Evolutionary conservation across 2,797 vertebrate genomes (phyloP), one percentile per base, ranked within the genome.

Genomic region (Esox lucius): DNA sequence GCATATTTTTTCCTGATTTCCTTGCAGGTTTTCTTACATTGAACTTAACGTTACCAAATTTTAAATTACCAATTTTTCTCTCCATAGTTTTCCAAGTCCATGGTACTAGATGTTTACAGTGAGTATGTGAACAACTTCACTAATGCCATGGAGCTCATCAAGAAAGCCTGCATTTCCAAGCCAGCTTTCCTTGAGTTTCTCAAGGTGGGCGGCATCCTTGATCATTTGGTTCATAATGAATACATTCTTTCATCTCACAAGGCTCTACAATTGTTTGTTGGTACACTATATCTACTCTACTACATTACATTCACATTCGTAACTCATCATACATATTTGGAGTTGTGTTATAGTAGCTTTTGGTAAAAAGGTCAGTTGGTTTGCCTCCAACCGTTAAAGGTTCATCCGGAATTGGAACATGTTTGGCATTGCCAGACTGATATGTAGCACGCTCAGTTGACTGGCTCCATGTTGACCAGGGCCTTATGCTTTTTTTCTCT

Each of bases 61-160:
- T 8, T n/a, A 17, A 1, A 24, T 78, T 5, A 17, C 24, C 35
- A 3, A 53, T 46, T 68, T 51, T 35, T 67, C 74, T 0, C 0
- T 39, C 75, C 68, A 9, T 78, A 96, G 95, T 96, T 96, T 84
- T 96, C 95, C 75, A 95, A 96, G 84, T 96, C 95, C 0, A 95
- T 96, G 95, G 95, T 96, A 72, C 81, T 96, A 24, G 95, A 96
- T 0, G 95, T 96, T 33, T 96, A 96, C 91, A 96, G 95, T 0
- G 95, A 96, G 53, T 96, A 96, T 0, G 95, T 96, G 84, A 96
- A 96, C 88, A 96, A 96, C 90, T 96, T 96, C 87, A 96, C 95
- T 61, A 90, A 83, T 0, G 94, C 95, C 80, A 96, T 96, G 95
- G 90, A 94, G 1, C 89, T 96, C 51, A 95, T 96, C 81, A 96